Conservation (phyloP, 2,797 vertebrate genomes). For the Acipenser transmontanus region DNA sequence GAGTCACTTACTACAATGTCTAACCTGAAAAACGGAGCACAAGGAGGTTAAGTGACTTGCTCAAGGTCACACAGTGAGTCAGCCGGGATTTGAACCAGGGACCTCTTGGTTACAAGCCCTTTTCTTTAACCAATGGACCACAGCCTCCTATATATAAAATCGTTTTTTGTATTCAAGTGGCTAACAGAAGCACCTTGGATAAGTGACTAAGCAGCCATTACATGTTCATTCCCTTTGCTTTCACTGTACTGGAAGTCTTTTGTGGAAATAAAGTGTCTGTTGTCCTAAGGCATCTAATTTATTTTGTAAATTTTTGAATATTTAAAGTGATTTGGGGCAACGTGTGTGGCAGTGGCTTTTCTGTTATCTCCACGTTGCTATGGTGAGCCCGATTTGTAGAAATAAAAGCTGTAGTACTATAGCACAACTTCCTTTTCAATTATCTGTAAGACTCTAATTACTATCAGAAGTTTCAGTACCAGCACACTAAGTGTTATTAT, state of each 20-base stretch:
- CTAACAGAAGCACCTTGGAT: no score
- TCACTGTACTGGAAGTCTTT: background rate
- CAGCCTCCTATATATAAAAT: no score
- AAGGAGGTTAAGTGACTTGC: no score
- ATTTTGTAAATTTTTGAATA: slow-evolving; percentile 17
- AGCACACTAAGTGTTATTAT: slow-evolving; percentile 18
- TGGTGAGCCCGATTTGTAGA: slow-evolving; percentile 17
- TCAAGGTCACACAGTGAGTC: no score
- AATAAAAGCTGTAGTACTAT: slow-evolving; percentile 9
- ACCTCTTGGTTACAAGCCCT: no score
- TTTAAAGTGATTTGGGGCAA: slow-evolving; percentile 35
- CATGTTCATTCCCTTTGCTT: no score
- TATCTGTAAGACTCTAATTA: slow-evolving; percentile 48
- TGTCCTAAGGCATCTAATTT: background rate
- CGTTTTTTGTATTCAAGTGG: no score
- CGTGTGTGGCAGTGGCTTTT: slow-evolving; percentile 30
- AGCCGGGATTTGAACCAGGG: no score
- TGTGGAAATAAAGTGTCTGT: background rate
- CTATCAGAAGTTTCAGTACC: slow-evolving; percentile 23
- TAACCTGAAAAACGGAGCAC: no score
- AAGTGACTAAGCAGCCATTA: no score
- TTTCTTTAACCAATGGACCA: no score
- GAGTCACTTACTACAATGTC: no score
- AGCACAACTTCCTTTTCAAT: slow-evolving; percentile 31
- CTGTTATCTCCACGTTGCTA: slow-evolving; percentile 10